Percentiles rank a stretch among this genome's conserved stretches.
These are phyloP conservation scores for Eilema depressum DNA, from an alignment of 2,888 invertebrate species.

Conservation along the genomic window DNA sequence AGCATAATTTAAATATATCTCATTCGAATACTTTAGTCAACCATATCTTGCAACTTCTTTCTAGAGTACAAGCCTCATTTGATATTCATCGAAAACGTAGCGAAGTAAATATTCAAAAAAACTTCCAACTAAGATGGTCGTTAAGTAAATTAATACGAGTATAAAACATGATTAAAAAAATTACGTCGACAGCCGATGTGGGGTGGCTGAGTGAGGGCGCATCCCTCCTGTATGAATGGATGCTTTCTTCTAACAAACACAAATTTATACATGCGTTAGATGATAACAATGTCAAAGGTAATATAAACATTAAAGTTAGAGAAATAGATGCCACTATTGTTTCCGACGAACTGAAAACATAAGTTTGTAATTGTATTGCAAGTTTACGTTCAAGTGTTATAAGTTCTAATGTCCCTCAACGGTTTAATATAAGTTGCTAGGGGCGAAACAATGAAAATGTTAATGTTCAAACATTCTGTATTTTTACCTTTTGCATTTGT, in stretches of 20 bases:
- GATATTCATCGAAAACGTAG: conserved; percentile 83
- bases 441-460: conserved; percentile 83
- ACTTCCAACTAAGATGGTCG: conserved; percentile 75
- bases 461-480: conserved; percentile 71
- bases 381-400: conserved; percentile 81
- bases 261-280: conserved; percentile 39
- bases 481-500: conserved; percentile 74
- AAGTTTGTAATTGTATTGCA: conserved; percentile 74
- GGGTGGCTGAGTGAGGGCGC: conserved; percentile 68
- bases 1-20: conserved; percentile 38
- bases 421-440: conserved; percentile 78
- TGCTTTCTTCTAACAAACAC: conserved; percentile 68
- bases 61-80: conserved; percentile 70
- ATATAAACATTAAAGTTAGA: conserved; percentile 46
- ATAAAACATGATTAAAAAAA: conserved; percentile 87
- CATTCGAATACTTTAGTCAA: conserved; percentile 62
- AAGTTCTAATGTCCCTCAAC: conserved; percentile 82
- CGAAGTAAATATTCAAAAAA: conserved; percentile 74
- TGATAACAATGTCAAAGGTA: conserved; percentile 33
- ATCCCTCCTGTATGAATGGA: conserved; percentile 76
- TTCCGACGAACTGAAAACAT: conserved; percentile 30
- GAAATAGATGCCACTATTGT: conserved; percentile 34
- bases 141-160: conserved; percentile 86
- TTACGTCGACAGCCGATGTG: conserved; percentile 76
- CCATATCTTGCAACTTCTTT: conserved; percentile 61